Base-by-base conservation (phyloP, 1,140 invertebrate genomes). In the Drosophila yakuba region DNA sequence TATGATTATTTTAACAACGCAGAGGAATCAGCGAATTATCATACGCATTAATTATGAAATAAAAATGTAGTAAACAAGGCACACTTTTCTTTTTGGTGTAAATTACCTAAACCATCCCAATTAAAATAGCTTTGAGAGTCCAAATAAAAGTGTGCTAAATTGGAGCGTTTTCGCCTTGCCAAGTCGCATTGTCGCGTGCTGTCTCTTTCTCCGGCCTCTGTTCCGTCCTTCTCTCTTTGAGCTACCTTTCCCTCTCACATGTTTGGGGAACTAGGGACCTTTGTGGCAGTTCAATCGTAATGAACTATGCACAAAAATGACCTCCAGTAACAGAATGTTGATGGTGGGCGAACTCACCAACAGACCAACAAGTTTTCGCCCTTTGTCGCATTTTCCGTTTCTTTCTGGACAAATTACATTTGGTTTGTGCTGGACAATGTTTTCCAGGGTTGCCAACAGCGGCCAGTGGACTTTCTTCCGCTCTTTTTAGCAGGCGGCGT, bases 261-360 rank as follows among this genome's bases (percentile, higher is more conserved):
- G 45, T 17, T 41, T 45, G 68, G 67, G 43, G 43, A 17, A 52
- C 76, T 36, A 58, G 58, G 51, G 56, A 83, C 78, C 83, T 82
- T 88, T 82, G 75, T 79, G 74, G 60, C 74, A 81, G 64, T 79
- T 85, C 82, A 86, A 86, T 86, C 78, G 82, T 81, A 86, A 86
- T 86, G 82, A 86, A 86, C 82, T 86, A 86, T 82, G 83, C 78
- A 86, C 82, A 88, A 76, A 82, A 88, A 73, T 82, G 83, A 79
- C 83, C 79, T 86, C 75, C 59, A 82, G 78, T 79, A 75, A 61
- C 55, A 57, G 43, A 10, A 67, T 61, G 58, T 52, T 62, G 60
- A 59, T 74, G 74, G 61, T 78, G 78, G 69, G 74, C 64, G 82
- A 78, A 77, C 74, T 47, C 55, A 64, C 64, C 78, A 78, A 77